phyloP scores from a whole-genome alignment of 2,113 vertebrate genomes.

The Corythoichthys haematopterus region DNA sequence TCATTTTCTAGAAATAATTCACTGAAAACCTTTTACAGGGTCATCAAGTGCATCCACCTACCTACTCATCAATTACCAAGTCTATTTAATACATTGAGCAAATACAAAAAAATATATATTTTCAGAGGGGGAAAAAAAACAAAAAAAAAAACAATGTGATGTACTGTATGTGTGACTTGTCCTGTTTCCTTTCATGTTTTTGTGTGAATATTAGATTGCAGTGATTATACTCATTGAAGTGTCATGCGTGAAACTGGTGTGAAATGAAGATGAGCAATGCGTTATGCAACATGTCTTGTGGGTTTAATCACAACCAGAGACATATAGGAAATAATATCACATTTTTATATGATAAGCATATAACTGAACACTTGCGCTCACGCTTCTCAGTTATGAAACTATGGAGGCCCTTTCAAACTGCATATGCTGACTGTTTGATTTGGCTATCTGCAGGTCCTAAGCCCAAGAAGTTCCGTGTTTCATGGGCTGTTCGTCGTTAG shows the following conservation, averaged over 20 bases:
- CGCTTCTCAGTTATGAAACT: neutral
- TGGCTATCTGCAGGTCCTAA: constrained; percentile 50
- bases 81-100: neutral
- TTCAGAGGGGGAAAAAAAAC: neutral
- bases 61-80: neutral
- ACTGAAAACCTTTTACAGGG: too few species aligned
- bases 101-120: neutral
- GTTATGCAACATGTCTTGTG: constrained; percentile 23
- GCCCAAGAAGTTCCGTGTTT: constrained; percentile 76
- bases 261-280: constrained; percentile 16
- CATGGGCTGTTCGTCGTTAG: constrained; percentile 67
- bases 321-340: constrained; percentile 8
- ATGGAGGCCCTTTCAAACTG: neutral
- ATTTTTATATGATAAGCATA: constrained; percentile 16
- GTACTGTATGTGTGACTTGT: constrained; percentile 1
- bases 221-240: constrained; percentile 42
- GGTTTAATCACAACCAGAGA: constrained; percentile 14
- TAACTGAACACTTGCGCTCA: constrained; percentile 1
- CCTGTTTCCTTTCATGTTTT: constrained; percentile 18
- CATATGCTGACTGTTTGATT: constrained; percentile 16
- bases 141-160: constrained; percentile 6
- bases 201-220: constrained; percentile 31
- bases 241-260: constrained; percentile 26
- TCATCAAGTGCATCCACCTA: neutral
- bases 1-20: too few species aligned